Percentiles rank a stretch among this genome's conserved stretches.
phyloP scores from a whole-genome alignment of 2,888 invertebrate genomes.

The Frankliniella fusca region DNA sequence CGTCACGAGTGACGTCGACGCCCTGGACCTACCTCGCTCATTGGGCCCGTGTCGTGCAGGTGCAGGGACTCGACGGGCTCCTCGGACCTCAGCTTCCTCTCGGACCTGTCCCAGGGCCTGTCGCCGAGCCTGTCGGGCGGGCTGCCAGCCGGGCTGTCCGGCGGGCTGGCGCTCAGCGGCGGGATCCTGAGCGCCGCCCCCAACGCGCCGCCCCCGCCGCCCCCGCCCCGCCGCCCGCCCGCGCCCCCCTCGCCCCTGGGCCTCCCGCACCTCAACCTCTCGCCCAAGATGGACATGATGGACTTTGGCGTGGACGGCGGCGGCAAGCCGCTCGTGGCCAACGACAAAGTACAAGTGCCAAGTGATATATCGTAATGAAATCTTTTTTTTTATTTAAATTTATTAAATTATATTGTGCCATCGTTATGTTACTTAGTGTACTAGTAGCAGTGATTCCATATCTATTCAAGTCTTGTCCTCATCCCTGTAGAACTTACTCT shows the following conservation, averaged over 20 bases:
- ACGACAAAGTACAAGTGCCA: conserved; percentile 3
- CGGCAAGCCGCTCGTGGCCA: background rate
- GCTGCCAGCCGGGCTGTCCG: background rate
- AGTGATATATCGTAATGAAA: background rate
- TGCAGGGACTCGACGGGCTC: background rate
- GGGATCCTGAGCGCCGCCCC: background rate
- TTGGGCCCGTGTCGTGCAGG: conserved; percentile 36
- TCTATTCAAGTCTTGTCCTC: background rate
- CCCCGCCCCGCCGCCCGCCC: background rate
- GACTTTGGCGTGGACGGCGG: conserved; percentile 7
- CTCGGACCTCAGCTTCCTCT: conserved; percentile 16
- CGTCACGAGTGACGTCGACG: conserved; percentile 37
- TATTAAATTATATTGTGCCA: too few species aligned
- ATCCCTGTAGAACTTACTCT: background rate
- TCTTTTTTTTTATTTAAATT: background rate
- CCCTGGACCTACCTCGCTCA: conserved; percentile 52
- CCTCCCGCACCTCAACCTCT: background rate
- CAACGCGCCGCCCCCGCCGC: background rate
- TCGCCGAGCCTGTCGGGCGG: background rate
- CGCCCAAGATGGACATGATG: background rate
- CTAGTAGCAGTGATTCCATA: conserved; percentile 17
- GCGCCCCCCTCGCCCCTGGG: background rate
- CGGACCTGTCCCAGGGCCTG: background rate
- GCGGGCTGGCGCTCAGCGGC: background rate
- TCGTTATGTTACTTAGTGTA: background rate